A percentile compares a stretch with the other conserved stretches of the same genome.
These are phyloP conservation scores for Polyergus mexicanus DNA, from an alignment of 1,140 invertebrate species.

Conservation along the genomic window DNA sequence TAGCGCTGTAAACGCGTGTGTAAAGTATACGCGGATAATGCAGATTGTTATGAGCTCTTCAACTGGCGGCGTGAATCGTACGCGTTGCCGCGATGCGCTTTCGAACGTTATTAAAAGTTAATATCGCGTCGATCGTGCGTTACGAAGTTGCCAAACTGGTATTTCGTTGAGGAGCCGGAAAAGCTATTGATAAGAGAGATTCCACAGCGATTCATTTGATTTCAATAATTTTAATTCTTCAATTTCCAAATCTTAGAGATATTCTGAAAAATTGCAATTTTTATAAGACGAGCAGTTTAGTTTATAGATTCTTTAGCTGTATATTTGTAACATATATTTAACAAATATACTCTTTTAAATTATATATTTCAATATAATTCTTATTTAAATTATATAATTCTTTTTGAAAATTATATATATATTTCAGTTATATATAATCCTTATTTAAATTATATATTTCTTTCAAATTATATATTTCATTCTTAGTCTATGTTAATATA, in stretches of 20 bases:
- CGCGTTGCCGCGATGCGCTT: slow-evolving; percentile 22
- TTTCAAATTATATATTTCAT: too few relatives aligned
- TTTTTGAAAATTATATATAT: too few relatives aligned
- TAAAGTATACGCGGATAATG: slow-evolving; percentile 60
- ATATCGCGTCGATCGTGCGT: slow-evolving; percentile 22
- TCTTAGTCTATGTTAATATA: background rate
- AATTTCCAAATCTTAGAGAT: background rate
- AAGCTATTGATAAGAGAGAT: background rate
- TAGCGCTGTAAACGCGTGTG: slow-evolving; percentile 56
- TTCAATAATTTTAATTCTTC: background rate
- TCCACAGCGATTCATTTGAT: background rate
- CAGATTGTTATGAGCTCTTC: slow-evolving; percentile 57
- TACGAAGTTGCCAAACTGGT: background rate
- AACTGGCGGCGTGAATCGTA: slow-evolving; percentile 36
- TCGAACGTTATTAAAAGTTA: slow-evolving; percentile 50
- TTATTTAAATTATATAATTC: too few relatives aligned
- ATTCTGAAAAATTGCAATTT: background rate
- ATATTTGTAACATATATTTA: background rate
- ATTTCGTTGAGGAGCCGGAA: background rate
- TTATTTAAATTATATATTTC: too few relatives aligned
- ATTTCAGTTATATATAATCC: too few relatives aligned
- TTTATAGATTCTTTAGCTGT: background rate
- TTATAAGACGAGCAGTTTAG: background rate
- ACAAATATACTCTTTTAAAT: too few relatives aligned
- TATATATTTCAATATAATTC: too few relatives aligned